Evolutionary conservation across 2,888 invertebrate genomes (phyloP).

Genomic region (Rotaria macrura): DNA sequence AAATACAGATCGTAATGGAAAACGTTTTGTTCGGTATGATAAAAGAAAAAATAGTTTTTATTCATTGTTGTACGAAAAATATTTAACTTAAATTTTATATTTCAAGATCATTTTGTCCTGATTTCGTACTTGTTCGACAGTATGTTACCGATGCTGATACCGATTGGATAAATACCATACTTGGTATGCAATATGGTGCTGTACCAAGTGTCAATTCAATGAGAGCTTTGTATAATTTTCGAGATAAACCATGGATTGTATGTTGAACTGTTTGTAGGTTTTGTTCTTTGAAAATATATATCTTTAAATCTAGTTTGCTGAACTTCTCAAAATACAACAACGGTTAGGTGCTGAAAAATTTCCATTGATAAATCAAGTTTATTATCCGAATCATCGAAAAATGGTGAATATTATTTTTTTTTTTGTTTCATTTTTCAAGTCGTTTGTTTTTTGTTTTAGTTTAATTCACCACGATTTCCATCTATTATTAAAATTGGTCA

Average conservation of each 20-base stretch:
- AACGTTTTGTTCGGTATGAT: conserved; percentile 68
- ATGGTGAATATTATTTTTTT: conserved; percentile 57
- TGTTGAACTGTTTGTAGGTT: conserved; percentile 37
- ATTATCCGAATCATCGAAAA: conserved; percentile 85
- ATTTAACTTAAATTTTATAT: conserved; percentile 31
- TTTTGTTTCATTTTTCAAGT: background rate
- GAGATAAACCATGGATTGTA: conserved; percentile 90
- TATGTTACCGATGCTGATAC: conserved; percentile 79
- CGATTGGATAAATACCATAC: conserved; percentile 71
- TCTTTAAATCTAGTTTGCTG: conserved; percentile 61
- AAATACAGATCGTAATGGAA: conserved; percentile 78
- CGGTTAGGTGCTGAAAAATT: conserved; percentile 81
- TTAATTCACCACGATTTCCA: conserved; percentile 67
- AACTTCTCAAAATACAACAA: conserved; percentile 77
- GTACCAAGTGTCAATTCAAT: conserved; percentile 86
- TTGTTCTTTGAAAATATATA: background rate
- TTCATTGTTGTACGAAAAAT: background rate
- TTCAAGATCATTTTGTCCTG: conserved; percentile 72
- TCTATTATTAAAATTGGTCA: conserved; percentile 92
- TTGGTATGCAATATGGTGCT: conserved; percentile 86
- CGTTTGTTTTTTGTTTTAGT: background rate
- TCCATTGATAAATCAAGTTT: conserved; percentile 88
- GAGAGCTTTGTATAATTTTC: conserved; percentile 86
- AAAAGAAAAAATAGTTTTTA: background rate
- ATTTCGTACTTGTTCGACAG: conserved; percentile 85